Evolutionary conservation across 2,888 invertebrate genomes (phyloP), one percentile per base, ranked within the genome.

Genomic region (Lathronympha strigana): DNA sequence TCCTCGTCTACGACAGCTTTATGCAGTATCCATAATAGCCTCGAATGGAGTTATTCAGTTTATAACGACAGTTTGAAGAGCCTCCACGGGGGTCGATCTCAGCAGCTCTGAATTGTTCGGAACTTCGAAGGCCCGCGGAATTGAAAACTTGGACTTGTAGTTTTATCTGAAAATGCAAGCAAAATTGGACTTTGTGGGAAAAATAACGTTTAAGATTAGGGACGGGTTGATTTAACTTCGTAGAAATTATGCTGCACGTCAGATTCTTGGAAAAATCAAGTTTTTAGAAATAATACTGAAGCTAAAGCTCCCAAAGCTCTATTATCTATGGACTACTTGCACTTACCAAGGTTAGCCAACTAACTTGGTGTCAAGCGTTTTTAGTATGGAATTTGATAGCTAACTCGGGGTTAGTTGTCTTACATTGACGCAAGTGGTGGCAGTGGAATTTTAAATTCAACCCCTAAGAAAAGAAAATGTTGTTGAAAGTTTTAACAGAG

Each of bases 31-130:
- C 51, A 36, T 51, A 63, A 58, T 64, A 51, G 64, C 45, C 58
- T 58, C 28, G 43, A 64, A 64, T 64, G 33, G 49, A 64, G 64
- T 64, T 64, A 64, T 64, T 53, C 58, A 64, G 60, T 66, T 49
- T 61, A 49, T 66, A 66, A 66, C 61, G 66, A 66, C 66, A 61
- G 47, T 66, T 66, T 66, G 66, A 66, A 47, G 47, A 54, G 33
- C 64, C 58, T 51, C 53, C 36, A 13, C 47, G 47, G 64, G 60
- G 61, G 66, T 54, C 53, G 60, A 60, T 66, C 60, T 28, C 58
- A 40, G 33, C 40, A 11, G n/a, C n/a, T 45, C 33, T 28, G 31
- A 31, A 54, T 58, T 64, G 58, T 66, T 61, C 5, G 54, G 21
- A 66, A 66, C 60, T 66, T 66, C 40, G 25, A 36, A 60, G 54